Base-by-base conservation (phyloP, 2,888 invertebrate genomes). In the Vanessa cardui region DNA sequence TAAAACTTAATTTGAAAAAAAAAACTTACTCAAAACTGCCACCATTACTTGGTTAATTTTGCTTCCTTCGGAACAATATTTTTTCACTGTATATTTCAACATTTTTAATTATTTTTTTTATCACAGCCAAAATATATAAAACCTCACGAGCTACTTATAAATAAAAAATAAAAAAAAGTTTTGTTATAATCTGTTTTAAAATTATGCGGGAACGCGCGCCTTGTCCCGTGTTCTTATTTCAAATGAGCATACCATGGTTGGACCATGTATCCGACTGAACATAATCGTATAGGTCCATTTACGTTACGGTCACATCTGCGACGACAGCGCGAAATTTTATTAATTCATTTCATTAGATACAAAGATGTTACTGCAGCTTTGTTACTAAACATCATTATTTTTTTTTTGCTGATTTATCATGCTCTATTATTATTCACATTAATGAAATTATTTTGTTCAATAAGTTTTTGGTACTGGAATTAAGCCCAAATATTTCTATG, bases 11-110 rank as follows among this genome's bases (percentile, higher is more conserved):
- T 26, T 20, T 52, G 46, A 59, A 20, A 20, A 72, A 73, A 70
- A 71, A 64, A 58, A 87, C 92, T 90, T 76, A 92, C 92, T 88
- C 68, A 92, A 80, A 71, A 80, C 58, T 5, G 92, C 83, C 62
- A 90, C 79, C 33, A 91, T 62, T 56, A 88, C 76, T 80, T 92
- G 92, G 71, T 92, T 85, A 26, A 90, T 77, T 76, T 88, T 90
- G 76, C 92, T 91, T 61, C 92, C 92, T 73, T 92, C 88, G 1
- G 88, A 82, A 81, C 85, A 91, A 82, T 90, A 92, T 73, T 89
- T 91, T 80, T 89, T 90, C 81, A 90, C 90, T 47, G 88, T 88
- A 68, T 89, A 83, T 74, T 91, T 90, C 63, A 92, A 83, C 92
- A 92, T 92, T 83, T 80, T 84, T 64, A 67, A 64, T 73, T 31